Evolutionary conservation across 2,113 vertebrate species (phyloP), one percentile per base, ranked within the genome.

Genomic region (Micronycteris hirsuta): DNA sequence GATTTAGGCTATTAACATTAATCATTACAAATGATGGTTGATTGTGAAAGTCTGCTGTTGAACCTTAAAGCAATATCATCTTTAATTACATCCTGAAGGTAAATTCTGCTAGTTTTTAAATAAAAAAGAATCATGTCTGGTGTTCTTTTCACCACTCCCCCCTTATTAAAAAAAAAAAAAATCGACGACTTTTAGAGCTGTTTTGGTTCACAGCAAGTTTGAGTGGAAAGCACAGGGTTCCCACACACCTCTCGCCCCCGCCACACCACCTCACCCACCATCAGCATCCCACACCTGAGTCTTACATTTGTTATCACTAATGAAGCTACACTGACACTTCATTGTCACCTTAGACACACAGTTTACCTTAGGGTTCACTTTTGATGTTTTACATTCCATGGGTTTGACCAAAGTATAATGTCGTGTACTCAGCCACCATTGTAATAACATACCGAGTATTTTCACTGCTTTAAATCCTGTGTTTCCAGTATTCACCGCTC

Each of bases 101-200:
- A 76, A 94, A 96, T 87, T 20, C 14, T 7, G 89, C 5, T 85
- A 74, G 26, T 65, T 96, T 49, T 71, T 96, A 56, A 58, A 80
- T 71, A 9, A 54, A 61, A 61, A 17, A 73, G 52, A 83, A 13
- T 56, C 33, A 56, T 22, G 7, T n/a, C 61, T 90, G 68, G 17
- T 70, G 20, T 92, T 89, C n/a, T 89, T 83, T 82, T 49, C 43
- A 73, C 43, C 14, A 10, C 10, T 20, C 15, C 38, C 36, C 15
- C 12, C 31, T 67, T 82, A 76, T 58, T 31, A 13, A 31, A 67
- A n/a, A 68, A 67, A n/a, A 68, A 36, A 78, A 63, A n/a, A 56
- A 22, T 47, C 71, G 7, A 41, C 0, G n/a, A 52, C 63, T 82
- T 78, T 78, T 58, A 92, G 22, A 71, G 14, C 7, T 77, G 31